A percentile compares a stretch with the other conserved stretches of the same genome.
Conservation (phyloP, 1,140 invertebrate genomes). For the Ylistrum balloti region DNA sequence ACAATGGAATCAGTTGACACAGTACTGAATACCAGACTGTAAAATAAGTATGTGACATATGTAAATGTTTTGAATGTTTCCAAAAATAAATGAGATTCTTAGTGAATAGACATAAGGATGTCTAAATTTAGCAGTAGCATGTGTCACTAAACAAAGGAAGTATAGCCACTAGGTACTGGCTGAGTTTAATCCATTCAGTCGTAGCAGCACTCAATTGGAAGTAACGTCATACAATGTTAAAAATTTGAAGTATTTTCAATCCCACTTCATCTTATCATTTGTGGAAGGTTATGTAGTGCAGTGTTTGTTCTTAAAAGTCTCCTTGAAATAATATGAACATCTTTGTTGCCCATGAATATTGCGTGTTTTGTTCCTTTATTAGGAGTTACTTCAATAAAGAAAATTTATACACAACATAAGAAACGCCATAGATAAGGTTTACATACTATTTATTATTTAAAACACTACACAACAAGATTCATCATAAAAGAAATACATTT, state of each 20-base stretch:
- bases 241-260: conserved; percentile 7
- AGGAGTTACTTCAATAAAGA: no score
- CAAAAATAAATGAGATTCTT: not conserved
- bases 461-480: no score
- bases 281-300: no score
- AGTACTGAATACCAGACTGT: not conserved
- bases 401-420: no score
- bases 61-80: not conserved
- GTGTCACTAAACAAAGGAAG: not conserved
- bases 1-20: not conserved
- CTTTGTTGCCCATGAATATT: no score
- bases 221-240: not conserved
- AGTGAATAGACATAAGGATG: not conserved
- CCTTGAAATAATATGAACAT: no score
- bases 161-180: not conserved
- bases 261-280: not conserved
- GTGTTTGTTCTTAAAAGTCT: no score
- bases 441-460: no score
- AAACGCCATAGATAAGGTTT: no score
- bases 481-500: no score
- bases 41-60: not conserved
- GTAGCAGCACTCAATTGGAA: not conserved
- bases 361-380: no score
- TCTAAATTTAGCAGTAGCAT: conserved; percentile 14
- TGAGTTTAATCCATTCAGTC: not conserved